These are phyloP conservation scores for Cerceris rybyensis DNA, from an alignment of 2,888 invertebrate species.

Conservation along the genomic window DNA sequence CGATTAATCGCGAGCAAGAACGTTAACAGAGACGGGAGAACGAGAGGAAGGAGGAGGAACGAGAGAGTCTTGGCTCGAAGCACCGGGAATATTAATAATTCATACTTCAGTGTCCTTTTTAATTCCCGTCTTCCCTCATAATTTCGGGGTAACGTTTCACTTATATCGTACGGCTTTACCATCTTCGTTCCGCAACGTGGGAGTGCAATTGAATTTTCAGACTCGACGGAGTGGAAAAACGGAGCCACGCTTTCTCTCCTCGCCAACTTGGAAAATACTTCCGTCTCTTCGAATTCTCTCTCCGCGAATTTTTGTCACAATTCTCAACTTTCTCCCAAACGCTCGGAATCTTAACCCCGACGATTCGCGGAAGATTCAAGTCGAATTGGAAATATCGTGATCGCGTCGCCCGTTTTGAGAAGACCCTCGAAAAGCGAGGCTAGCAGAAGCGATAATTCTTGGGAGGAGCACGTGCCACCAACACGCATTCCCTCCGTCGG, in stretches of 20 bases:
- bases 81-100: constrained; percentile 63
- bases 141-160: constrained; percentile 65
- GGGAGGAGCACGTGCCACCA: constrained; percentile 66
- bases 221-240: constrained; percentile 49
- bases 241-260: not conserved
- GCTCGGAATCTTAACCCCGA: not conserved
- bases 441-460: constrained; percentile 36
- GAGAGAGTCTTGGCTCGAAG: not conserved
- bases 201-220: constrained; percentile 55
- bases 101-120: constrained; percentile 63
- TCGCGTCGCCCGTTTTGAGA: not conserved
- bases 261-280: not conserved
- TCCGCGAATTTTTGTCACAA: not conserved
- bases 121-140: constrained; percentile 56
- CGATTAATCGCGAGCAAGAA: not conserved
- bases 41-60: not conserved
- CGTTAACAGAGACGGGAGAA: not conserved
- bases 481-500: constrained; percentile 66
- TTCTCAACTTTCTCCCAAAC: not conserved
- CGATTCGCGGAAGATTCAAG: not conserved
- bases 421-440: not conserved
- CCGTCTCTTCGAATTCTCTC: not conserved
- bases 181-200: constrained; percentile 24
- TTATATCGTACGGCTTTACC: constrained; percentile 47
- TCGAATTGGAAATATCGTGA: not conserved